These are phyloP conservation scores for Anastatus disparis DNA, from an alignment of 1,140 invertebrate genomes.

Conservation along the genomic window DNA sequence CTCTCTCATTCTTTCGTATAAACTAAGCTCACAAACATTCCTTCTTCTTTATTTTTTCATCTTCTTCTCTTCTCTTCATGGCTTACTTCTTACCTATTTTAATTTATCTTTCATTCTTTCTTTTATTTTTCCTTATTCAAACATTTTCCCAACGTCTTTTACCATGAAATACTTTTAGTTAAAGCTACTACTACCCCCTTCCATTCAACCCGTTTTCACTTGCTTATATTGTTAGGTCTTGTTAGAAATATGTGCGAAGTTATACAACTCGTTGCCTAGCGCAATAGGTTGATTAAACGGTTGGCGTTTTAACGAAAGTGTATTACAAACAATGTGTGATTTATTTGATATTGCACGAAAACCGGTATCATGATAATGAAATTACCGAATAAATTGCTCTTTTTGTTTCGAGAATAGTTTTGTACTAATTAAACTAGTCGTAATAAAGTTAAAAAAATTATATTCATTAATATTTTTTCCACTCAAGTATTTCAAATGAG, in stretches of 20 bases:
- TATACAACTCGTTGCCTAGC: not conserved
- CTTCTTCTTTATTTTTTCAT: not conserved
- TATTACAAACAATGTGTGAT: constrained; percentile 4
- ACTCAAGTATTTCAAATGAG: too few relatives aligned
- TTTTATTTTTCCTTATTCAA: too few relatives aligned
- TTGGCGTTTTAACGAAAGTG: not conserved
- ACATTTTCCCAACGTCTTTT: not conserved
- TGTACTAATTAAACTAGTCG: too few relatives aligned
- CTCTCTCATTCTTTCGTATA: not conserved
- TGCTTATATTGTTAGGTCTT: not conserved
- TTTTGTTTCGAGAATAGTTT: too few relatives aligned
- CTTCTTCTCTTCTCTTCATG: not conserved
- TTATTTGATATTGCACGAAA: too few relatives aligned
- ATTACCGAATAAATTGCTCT: too few relatives aligned
- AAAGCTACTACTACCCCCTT: too few relatives aligned
- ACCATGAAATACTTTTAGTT: not conserved
- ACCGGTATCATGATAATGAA: too few relatives aligned
- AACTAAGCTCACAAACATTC: not conserved
- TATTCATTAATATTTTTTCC: too few relatives aligned
- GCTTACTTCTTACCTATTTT: constrained; percentile 18
- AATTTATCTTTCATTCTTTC: constrained; percentile 6
- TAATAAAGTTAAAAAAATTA: too few relatives aligned
- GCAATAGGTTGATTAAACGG: not conserved
- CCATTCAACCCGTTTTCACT: not conserved
- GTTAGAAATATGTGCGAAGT: not conserved